Conservation (phyloP, 2,113 vertebrate species). For the Elanus axillaris region DNA sequence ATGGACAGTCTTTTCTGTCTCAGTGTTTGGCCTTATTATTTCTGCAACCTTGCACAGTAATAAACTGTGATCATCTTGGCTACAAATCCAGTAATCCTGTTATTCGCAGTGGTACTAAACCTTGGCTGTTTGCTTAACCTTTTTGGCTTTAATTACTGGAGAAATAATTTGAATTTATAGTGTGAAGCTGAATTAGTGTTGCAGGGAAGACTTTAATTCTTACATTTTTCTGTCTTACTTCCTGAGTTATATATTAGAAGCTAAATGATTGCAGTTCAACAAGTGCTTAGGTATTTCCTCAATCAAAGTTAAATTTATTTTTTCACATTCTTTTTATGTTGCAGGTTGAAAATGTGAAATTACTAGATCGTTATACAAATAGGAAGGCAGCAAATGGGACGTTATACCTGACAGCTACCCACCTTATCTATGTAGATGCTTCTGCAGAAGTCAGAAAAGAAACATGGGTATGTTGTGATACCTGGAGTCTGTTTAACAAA, state of each 20-base stretch:
- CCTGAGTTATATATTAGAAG: background rate
- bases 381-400: conserved; percentile 75
- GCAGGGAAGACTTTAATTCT: background rate
- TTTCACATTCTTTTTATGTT: background rate
- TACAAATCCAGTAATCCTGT: background rate
- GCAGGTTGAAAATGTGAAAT: conserved; percentile 80
- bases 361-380: conserved; percentile 72
- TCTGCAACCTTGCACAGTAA: background rate
- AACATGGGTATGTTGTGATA: conserved; percentile 76
- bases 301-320: background rate
- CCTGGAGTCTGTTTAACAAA: background rate
- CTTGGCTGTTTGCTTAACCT: background rate
- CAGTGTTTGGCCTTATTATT: background rate
- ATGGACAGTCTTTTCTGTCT: background rate
- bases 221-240: background rate
- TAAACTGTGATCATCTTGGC: background rate
- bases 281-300: background rate
- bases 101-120: background rate
- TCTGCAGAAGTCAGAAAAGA: conserved; percentile 72
- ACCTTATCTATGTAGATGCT: conserved; percentile 81
- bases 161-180: background rate
- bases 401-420: conserved; percentile 80
- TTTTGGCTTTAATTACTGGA: background rate
- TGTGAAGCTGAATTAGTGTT: background rate
- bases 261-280: background rate